phyloP scores from a whole-genome alignment of 2,888 invertebrate genomes.

The Myathropa florea region DNA sequence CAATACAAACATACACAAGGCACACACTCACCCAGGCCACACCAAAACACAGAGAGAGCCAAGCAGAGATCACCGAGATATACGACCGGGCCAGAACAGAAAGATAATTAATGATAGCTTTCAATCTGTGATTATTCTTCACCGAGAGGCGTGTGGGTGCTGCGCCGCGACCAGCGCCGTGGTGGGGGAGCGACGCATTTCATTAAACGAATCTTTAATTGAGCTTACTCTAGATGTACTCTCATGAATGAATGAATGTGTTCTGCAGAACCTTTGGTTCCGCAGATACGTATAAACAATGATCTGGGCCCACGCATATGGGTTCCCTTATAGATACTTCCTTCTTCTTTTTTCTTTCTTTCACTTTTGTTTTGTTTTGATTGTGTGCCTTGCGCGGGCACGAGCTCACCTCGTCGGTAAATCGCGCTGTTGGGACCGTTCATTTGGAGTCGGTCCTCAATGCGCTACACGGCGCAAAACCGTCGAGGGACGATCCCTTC shows the following conservation, averaged over 20 bases:
- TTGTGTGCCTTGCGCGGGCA: background rate
- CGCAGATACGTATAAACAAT: slow-evolving; percentile 66
- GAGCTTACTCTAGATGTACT: slow-evolving; percentile 67
- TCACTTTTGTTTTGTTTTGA: slow-evolving; percentile 1
- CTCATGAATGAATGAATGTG: slow-evolving; percentile 57
- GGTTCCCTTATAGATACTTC: background rate
- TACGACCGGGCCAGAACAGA: slow-evolving; percentile 44
- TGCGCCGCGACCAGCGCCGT: slow-evolving; percentile 5
- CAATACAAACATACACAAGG: slow-evolving; percentile 47
- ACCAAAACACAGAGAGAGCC: background rate
- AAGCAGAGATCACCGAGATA: background rate
- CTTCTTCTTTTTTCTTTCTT: background rate
- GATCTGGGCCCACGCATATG: slow-evolving; percentile 50
- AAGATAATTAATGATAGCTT: slow-evolving; percentile 71
- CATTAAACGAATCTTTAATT: slow-evolving; percentile 71
- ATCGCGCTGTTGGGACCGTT: slow-evolving; percentile 20
- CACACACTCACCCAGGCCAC: background rate
- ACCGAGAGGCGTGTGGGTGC: slow-evolving; percentile 56
- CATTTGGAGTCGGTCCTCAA: background rate
- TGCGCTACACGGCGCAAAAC: background rate
- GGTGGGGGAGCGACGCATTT: slow-evolving; percentile 70
- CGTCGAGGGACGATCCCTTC: slow-evolving; percentile 31
- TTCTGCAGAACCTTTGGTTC: slow-evolving; percentile 49
- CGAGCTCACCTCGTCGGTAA: slow-evolving; percentile 30
- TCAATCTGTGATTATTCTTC: slow-evolving; percentile 70